Percentiles rank a stretch among this genome's conserved stretches.
These are phyloP conservation scores for Halictus rubicundus DNA, from an alignment of 1,140 invertebrate species.

Conservation along the genomic window DNA sequence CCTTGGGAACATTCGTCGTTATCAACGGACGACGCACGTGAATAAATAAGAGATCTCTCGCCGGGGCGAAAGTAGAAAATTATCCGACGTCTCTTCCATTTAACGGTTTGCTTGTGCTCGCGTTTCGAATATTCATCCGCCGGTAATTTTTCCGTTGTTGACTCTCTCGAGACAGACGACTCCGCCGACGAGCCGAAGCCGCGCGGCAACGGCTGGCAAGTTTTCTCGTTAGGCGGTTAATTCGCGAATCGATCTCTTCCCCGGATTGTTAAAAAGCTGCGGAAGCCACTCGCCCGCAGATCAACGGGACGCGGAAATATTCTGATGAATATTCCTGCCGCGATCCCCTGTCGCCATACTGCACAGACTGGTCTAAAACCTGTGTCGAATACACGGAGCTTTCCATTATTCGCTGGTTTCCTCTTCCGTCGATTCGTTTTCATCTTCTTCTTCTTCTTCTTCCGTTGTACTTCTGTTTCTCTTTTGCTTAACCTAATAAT, in stretches of 20 bases:
- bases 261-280: neutral
- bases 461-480: too few species aligned
- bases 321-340: neutral
- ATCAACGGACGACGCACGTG: slow-evolving; percentile 3
- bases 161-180: neutral
- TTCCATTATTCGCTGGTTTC: neutral
- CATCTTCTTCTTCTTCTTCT: too few species aligned
- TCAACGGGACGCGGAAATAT: too few species aligned
- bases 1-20: slow-evolving; percentile 17
- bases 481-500: too few species aligned
- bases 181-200: too few species aligned
- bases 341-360: too few species aligned
- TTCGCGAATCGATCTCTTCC: neutral
- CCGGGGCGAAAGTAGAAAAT: slow-evolving; percentile 1
- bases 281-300: too few species aligned
- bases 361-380: too few species aligned
- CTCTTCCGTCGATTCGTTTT: too few species aligned
- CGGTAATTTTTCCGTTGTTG: neutral
- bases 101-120: slow-evolving; percentile 11
- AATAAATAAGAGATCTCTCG: slow-evolving; percentile 26
- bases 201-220: neutral
- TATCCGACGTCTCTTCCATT: slow-evolving; percentile 3
- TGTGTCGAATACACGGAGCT: too few species aligned
- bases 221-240: slow-evolving; percentile 16
- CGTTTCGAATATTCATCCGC: slow-evolving; percentile 7